Evolutionary conservation across 2,888 invertebrate genomes (phyloP), one percentile per base, ranked within the genome.

Genomic region (Andrena flavipes): DNA sequence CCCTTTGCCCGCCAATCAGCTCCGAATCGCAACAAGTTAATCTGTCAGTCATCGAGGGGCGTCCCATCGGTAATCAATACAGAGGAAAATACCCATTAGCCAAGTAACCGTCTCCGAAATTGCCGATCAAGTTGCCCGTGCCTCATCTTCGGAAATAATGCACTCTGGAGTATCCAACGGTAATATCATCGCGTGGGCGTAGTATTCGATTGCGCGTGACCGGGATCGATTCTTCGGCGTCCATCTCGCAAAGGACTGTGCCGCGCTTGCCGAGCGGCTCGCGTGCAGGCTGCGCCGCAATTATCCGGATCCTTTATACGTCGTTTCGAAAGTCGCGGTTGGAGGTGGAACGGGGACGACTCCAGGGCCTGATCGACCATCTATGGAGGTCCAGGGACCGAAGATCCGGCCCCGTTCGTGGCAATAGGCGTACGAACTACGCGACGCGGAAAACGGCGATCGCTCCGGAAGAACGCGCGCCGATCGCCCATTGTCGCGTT

Each of bases 401-500:
- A 92, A 92, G 93, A 93, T 92, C 92, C 93, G 92, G 93, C 90
- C 89, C 87, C 88, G 85, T 90, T 91, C 88, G 83, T 69, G 62
- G 79, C 71, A 86, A 88, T 85, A 76, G 83, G 71, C 84, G 72
- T 70, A 60, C 59, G 76, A 29, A n/a, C 74, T 68, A 87, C 83
- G 79, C 81, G 83, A 87, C 83, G 79, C 81, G 83, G 88, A 84
- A 80, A 82, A 71, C 82, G 82, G n/a, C 84, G 87, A 85, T 89
- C 88, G 88, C 89, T 90, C 90, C 89, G 91, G 90, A 89, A 90
- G 89, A 88, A 89, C 79, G 84, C 77, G 84, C 80, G 84, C 84
- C 89, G 88, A 90, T 89, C 84, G 82, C 82, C 87, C 86, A 89
- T 91, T 90, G 88, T 86, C 84, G 56, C 56, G 76, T 84, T 86